These are phyloP conservation scores for Cantharis rustica DNA, from an alignment of 2,888 invertebrate genomes.

Conservation along the genomic window DNA sequence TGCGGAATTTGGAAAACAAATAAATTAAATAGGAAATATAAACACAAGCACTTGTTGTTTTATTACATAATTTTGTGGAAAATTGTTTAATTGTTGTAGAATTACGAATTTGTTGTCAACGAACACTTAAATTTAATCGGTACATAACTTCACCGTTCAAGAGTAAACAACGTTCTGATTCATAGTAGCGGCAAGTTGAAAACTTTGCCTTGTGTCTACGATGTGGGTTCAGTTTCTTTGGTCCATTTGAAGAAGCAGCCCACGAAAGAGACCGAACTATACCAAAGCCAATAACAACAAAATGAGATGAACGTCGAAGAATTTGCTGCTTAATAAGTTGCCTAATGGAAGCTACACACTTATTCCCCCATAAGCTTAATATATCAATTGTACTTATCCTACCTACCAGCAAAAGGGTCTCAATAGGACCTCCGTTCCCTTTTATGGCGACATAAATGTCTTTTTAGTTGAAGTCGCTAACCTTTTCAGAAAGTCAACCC, in stretches of 20 bases:
- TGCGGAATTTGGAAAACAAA: background rate
- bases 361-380: background rate
- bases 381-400: background rate
- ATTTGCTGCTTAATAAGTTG: constrained; percentile 7
- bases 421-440: background rate
- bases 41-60: background rate
- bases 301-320: background rate
- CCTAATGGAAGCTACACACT: background rate
- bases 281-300: background rate
- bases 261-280: background rate
- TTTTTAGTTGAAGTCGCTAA: background rate
- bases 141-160: background rate
- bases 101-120: constrained; percentile 1
- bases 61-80: background rate
- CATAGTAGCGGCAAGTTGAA: background rate
- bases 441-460: background rate
- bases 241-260: constrained; percentile 17
- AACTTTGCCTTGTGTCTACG: background rate
- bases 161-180: background rate
- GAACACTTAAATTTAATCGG: background rate
- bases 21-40: background rate
- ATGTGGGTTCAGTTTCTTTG: constrained; percentile 23
- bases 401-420: background rate
- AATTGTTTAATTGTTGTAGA: background rate
- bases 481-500: background rate